Base-by-base conservation (phyloP, 2,888 invertebrate species). In the Heliconius ethilla region DNA sequence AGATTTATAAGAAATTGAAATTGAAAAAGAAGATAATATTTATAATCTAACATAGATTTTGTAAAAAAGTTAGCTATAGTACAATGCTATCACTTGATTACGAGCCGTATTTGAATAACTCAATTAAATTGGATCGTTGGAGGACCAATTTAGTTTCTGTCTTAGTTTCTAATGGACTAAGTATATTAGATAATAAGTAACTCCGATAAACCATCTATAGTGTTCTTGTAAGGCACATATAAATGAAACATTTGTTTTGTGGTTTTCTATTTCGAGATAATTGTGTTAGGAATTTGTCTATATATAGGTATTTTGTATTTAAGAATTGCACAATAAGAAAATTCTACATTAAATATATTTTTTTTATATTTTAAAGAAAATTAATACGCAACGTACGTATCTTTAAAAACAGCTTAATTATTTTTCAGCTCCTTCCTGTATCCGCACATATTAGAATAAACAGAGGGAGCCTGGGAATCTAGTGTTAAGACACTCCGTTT, bases 111-210 rank as follows among this genome's bases (percentile, higher is more conserved):
- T 74, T 72, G 72, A 55, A 29, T 72, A 72, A 66, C 55, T 65
- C 70, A 51, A 72, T 76, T 76, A 55, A 51, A 72, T 65, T 65
- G 74, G 63, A 29, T 74, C 74, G 63, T 40, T 65, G 55, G 33
- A 66, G 22, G 63, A 37, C 55, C 66, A 72, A 76, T 76, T 76
- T 33, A 72, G 59, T 75, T 70, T 76, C 72, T 65, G 65, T 66
- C 74, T 72, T 55, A 63, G 66, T 76, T 76, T 25, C 65, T 27
- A 72, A 76, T 72, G 7, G 51, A 66, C 33, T 59, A 7, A 51
- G 51, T 18, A 37, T 72, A 72, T 72, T 72, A 72, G n/a, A 72
- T 72, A 25, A 33, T 29, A 22, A 70, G 55, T 55, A 37, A 59
- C 25, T 59, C 5, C 33, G 25, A 29, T 55, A 55, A 45, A 59